Evolutionary conservation across 2,888 invertebrate species (phyloP), one percentile per base, ranked within the genome.

Genomic region (Rhopalosiphum nymphaeae): DNA sequence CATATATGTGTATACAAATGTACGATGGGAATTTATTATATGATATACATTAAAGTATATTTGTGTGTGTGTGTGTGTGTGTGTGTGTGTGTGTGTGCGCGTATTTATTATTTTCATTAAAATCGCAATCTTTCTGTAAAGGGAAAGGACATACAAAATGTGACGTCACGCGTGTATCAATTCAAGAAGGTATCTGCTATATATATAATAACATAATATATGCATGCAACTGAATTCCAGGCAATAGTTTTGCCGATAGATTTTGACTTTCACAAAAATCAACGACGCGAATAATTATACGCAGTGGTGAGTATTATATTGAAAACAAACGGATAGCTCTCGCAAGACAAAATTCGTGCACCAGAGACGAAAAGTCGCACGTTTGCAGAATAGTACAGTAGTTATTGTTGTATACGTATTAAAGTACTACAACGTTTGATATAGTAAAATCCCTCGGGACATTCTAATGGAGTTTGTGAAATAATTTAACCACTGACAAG

Each of bases 131-230:
- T 56, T 42, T 56, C 44, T 56, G 29, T 42, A 21, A 91, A 85
- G 84, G 91, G 91, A 91, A 91, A 84, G 91, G 56, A 84, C 84
- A 29, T 29, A 49, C 44, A 21, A 91, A 91, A 91, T 56, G 56
- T 84, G 91, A 91, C 84, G 53, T 91, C 91, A 91, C 78, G 25
- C 91, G 84, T 78, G 36, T 44, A 56, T 90, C 46, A 25, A 88
- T 36, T 78, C 78, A 36, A 36, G 36, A 21, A 78, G 88, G 21
- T 53, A 53, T n/a, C 29, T 86, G 13, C 9, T 46, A 44, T n/a
- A n/a, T 13, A 21, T 16, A 36, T 78, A 78, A 21, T 78, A 78
- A 9, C 25, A 78, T 36, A 78, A 36, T 78, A 21, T 78, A 36
- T 36, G 78, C 78, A 36, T 3, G 36, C 36, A 36, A 78, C 78